Evolutionary conservation across 2,888 invertebrate species (phyloP).

Genomic region (Hetaerina titia): DNA sequence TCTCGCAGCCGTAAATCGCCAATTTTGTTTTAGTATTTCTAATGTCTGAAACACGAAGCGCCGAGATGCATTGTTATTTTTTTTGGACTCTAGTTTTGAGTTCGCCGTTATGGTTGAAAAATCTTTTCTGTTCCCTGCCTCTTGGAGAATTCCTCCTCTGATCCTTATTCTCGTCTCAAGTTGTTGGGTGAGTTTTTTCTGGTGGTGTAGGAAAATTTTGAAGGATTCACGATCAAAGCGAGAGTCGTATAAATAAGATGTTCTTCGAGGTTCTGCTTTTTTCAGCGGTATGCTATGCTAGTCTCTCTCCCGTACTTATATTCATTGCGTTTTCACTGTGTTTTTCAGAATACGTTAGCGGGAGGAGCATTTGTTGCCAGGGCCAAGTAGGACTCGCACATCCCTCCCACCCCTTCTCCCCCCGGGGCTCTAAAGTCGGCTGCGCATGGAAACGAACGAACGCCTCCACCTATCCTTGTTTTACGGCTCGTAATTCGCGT

Average conservation of each 20-base stretch:
- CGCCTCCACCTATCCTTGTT: not conserved
- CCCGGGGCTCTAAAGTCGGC: not conserved
- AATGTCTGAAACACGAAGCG: too few species aligned
- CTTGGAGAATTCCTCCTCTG: too few species aligned
- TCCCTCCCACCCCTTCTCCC: not conserved
- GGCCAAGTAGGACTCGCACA: not conserved
- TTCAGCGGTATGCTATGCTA: not conserved
- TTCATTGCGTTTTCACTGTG: not conserved
- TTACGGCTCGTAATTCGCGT: not conserved
- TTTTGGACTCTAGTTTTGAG: too few species aligned
- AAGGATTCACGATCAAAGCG: not conserved
- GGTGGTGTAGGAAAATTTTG: not conserved
- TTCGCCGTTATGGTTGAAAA: too few species aligned
- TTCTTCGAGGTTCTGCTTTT: not conserved
- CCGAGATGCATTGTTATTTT: too few species aligned
- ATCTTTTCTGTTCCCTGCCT: too few species aligned
- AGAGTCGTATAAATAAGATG: not conserved
- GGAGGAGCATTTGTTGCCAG: not conserved
- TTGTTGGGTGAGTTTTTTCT: too few species aligned
- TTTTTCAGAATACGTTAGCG: not conserved
- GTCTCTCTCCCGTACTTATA: not conserved
- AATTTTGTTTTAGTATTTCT: too few species aligned
- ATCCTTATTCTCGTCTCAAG: too few species aligned
- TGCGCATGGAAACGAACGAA: not conserved
- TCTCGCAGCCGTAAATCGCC: too few species aligned